Evolutionary conservation across 2,888 invertebrate species (phyloP).

Genomic region (Eilema depressum): DNA sequence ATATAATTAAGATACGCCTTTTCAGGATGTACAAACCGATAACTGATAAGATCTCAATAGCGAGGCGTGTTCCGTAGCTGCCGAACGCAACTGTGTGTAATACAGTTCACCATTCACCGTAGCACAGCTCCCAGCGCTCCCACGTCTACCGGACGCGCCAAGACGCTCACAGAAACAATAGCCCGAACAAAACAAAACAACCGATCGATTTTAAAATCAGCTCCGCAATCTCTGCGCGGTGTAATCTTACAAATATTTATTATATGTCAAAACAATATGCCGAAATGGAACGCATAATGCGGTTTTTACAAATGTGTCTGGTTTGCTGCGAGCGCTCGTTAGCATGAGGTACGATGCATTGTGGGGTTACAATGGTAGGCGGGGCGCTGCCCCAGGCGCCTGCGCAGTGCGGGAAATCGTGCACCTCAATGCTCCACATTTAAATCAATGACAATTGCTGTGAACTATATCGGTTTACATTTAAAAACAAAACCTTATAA

Average conservation of each 20-base stretch:
- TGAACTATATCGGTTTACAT: conserved; percentile 53
- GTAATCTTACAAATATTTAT: conserved; percentile 86
- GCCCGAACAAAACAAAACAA: conserved; percentile 66
- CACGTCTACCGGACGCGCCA: conserved; percentile 51
- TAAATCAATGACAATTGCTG: conserved; percentile 75
- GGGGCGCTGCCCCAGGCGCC: conserved; percentile 74
- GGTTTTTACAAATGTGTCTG: conserved; percentile 86
- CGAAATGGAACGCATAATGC: conserved; percentile 85
- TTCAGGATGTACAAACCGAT: conserved; percentile 39
- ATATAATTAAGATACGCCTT: conserved; percentile 33
- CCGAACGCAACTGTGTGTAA: conserved; percentile 83
- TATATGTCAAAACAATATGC: conserved; percentile 87
- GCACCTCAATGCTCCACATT: conserved; percentile 65
- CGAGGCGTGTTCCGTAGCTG: conserved; percentile 66
- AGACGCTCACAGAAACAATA: conserved; percentile 65
- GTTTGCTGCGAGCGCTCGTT: conserved; percentile 84
- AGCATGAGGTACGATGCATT: conserved; percentile 84
- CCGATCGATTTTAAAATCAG: conserved; percentile 77
- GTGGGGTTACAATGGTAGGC: conserved; percentile 83
- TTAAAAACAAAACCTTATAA: not conserved
- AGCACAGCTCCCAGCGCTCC: conserved; percentile 54
- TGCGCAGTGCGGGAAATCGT: conserved; percentile 66
- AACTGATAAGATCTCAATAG: conserved; percentile 45
- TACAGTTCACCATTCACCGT: conserved; percentile 62
- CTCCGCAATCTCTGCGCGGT: conserved; percentile 74